phyloP scores from a whole-genome alignment of 2,113 vertebrate genomes.

The Petrocephalus microphthalmus region DNA sequence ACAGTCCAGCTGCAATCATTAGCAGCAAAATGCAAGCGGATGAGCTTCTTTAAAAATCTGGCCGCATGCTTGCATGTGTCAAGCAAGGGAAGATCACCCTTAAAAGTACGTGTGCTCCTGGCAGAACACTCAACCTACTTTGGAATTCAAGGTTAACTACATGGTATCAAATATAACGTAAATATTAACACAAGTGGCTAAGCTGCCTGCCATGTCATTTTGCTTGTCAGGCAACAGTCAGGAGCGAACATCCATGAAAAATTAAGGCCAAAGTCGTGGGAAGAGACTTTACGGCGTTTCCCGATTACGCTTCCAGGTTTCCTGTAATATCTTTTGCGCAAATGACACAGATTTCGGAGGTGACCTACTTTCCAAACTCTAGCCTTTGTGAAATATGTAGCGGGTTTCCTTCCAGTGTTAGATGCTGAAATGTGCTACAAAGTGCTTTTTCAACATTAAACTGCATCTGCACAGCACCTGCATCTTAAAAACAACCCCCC shows the following conservation, averaged over 20 bases:
- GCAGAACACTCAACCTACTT: background rate
- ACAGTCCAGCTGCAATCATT: slow-evolving; percentile 1
- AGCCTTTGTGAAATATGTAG: background rate
- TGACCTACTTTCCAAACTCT: background rate
- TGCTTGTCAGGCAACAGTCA: background rate
- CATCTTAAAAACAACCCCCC: background rate
- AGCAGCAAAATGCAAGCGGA: background rate
- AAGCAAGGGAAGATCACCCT: background rate
- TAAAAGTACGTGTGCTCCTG: background rate
- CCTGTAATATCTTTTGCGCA: background rate
- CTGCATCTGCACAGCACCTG: background rate
- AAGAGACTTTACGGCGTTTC: slow-evolving; percentile 3
- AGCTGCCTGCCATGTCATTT: background rate
- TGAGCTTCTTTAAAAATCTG: background rate
- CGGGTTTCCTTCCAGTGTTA: background rate
- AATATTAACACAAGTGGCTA: background rate
- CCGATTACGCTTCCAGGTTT: background rate
- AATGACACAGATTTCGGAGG: slow-evolving; percentile 5
- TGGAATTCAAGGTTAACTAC: background rate
- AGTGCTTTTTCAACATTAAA: background rate
- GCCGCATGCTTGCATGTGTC: background rate
- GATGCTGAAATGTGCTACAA: background rate
- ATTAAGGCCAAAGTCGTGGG: background rate
- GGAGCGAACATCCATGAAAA: background rate
- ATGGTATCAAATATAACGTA: background rate